Evolutionary conservation across 2,888 invertebrate genomes (phyloP).

Genomic region (Coremacera marginata): DNA sequence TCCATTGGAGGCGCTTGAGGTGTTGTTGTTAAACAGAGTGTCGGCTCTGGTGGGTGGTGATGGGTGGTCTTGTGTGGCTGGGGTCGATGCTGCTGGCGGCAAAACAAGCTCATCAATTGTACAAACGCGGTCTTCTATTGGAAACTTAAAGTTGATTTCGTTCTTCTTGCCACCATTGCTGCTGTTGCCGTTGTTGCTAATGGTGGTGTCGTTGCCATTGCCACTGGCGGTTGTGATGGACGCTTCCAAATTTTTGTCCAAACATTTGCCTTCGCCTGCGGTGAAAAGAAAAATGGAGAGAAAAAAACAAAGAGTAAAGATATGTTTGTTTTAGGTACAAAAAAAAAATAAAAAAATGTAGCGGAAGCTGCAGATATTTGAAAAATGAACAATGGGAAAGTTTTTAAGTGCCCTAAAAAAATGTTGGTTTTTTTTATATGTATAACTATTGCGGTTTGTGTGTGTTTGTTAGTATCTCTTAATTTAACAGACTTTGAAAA

Average conservation of each 20-base stretch:
- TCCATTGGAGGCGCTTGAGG: slow-evolving; percentile 49
- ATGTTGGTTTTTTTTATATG: not conserved
- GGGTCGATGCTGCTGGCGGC: slow-evolving; percentile 56
- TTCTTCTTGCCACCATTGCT: slow-evolving; percentile 53
- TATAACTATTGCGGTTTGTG: not conserved
- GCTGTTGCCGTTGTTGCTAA: slow-evolving; percentile 54
- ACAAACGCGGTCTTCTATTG: slow-evolving; percentile 70
- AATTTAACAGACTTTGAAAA: too few species aligned
- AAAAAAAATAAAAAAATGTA: too few species aligned
- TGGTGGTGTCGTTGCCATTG: slow-evolving; percentile 50
- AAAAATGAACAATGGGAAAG: not conserved
- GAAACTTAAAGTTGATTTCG: slow-evolving; percentile 74
- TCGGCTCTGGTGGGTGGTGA: slow-evolving; percentile 53
- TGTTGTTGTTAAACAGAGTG: slow-evolving; percentile 33
- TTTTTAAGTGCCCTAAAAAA: slow-evolving; percentile 32
- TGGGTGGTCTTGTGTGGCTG: slow-evolving; percentile 46
- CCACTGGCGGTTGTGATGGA: slow-evolving; percentile 55
- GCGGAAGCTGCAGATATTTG: too few species aligned
- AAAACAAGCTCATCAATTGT: slow-evolving; percentile 68
- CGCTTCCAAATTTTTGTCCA: slow-evolving; percentile 66
- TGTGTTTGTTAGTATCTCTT: not conserved
- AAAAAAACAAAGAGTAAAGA: not conserved
- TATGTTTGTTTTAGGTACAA: too few species aligned
- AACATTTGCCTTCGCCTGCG: slow-evolving; percentile 65
- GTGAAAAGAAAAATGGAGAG: slow-evolving; percentile 15